These are phyloP conservation scores for Watsonalla binaria DNA, from an alignment of 2,888 invertebrate species.

Conservation along the genomic window DNA sequence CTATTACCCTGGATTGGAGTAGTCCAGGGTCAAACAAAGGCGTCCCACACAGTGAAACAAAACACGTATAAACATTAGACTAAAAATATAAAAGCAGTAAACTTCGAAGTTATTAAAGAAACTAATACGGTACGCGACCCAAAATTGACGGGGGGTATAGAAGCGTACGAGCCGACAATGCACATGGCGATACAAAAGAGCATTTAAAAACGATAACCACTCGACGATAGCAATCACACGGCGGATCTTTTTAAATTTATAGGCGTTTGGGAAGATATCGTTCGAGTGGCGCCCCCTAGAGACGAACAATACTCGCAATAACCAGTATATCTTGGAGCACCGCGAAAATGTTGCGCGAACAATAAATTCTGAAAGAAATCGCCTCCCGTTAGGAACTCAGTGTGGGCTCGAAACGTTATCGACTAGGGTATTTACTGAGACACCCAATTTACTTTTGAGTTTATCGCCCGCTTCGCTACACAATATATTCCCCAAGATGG, in stretches of 20 bases:
- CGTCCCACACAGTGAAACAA: background rate
- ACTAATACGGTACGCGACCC: background rate
- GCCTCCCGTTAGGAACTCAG: conserved; percentile 29
- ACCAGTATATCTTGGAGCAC: conserved; percentile 47
- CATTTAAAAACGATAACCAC: conserved; percentile 38
- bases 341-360: conserved; percentile 41
- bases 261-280: conserved; percentile 42
- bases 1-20: background rate
- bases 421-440: conserved; percentile 26
- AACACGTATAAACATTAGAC: background rate
- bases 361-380: conserved; percentile 42
- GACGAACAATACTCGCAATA: conserved; percentile 46
- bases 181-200: conserved; percentile 19
- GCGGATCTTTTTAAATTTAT: conserved; percentile 56
- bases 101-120: background rate
- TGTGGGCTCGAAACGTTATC: conserved; percentile 1
- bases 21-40: background rate
- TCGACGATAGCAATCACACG: conserved; percentile 44
- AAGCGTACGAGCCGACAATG: background rate
- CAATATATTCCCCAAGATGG: conserved; percentile 45
- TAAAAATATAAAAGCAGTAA: background rate
- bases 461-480: conserved; percentile 41
- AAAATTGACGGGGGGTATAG: background rate
- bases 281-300: conserved; percentile 31
- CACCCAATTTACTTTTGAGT: conserved; percentile 53